Percentiles rank a stretch among this genome's conserved stretches.
Conservation (phyloP, 2,113 vertebrate species). For the Varanus komodoensis region DNA sequence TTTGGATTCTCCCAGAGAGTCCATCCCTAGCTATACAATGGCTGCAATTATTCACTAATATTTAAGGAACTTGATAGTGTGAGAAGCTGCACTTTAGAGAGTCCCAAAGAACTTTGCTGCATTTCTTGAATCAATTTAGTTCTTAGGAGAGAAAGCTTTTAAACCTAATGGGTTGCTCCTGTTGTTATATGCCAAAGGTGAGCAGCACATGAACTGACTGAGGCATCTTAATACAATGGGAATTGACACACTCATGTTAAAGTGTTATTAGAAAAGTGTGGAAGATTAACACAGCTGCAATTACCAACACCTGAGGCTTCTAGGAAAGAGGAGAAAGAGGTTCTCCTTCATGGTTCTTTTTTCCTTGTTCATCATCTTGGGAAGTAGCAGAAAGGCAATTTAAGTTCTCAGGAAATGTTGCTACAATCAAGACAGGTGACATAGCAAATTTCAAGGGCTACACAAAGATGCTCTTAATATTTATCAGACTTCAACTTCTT, state of each 20-base stretch:
- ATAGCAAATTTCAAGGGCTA: constrained; percentile 62
- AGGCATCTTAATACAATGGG: not conserved
- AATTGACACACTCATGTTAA: not conserved
- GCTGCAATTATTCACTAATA: not conserved
- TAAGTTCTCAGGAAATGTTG: not conserved
- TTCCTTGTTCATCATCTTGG: not conserved
- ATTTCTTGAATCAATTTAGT: not conserved
- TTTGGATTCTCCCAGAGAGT: too few relatives aligned
- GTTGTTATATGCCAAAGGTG: too few relatives aligned
- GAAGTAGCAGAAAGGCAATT: not conserved
- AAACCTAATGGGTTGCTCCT: not conserved
- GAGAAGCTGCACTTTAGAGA: not conserved
- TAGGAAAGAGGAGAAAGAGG: not conserved
- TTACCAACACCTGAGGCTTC: not conserved
- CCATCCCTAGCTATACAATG: too few relatives aligned
- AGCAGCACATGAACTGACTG: not conserved
- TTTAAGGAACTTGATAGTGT: too few relatives aligned
- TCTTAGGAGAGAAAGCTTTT: not conserved
- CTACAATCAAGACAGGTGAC: constrained; percentile 30
- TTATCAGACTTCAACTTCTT: constrained; percentile 62
- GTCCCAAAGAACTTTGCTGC: not conserved
- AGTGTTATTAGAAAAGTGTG: not conserved
- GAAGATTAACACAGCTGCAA: too few relatives aligned
- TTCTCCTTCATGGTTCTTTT: not conserved
- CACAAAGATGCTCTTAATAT: constrained; percentile 55